A percentile compares a stretch with the other conserved stretches of the same genome.
Evolutionary conservation across 2,888 invertebrate genomes (phyloP).

Genomic region (Enchytraeus crypticus): DNA sequence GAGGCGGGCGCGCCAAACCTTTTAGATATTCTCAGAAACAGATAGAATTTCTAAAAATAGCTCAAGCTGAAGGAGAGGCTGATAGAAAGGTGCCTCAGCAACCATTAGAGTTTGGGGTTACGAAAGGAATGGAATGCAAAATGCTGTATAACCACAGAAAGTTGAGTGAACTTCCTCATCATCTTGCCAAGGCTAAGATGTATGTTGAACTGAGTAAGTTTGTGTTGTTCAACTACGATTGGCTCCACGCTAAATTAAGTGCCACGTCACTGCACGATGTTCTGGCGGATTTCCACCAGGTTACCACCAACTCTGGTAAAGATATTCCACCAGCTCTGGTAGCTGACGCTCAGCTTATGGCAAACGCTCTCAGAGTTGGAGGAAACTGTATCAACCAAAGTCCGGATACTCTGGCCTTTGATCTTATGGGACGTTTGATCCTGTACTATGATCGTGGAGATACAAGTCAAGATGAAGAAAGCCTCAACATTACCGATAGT

Average conservation of each 20-base stretch:
- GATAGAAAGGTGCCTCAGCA: slow-evolving; percentile 38
- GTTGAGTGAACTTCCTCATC: slow-evolving; percentile 37
- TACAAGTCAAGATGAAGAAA: slow-evolving; percentile 44
- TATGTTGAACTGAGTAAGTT: slow-evolving; percentile 83
- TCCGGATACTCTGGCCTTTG: slow-evolving; percentile 62
- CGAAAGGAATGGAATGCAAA: background rate
- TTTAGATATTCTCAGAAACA: slow-evolving; percentile 23
- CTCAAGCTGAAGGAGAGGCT: slow-evolving; percentile 22
- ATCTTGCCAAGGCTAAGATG: slow-evolving; percentile 30
- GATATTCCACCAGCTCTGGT: slow-evolving; percentile 1
- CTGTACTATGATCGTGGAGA: slow-evolving; percentile 71
- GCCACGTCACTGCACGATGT: slow-evolving; percentile 90
- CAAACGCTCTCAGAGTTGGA: slow-evolving; percentile 18
- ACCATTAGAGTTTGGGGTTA: slow-evolving; percentile 28
- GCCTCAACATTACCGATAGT: background rate
- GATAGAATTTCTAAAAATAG: slow-evolving; percentile 8
- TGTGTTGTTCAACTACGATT: slow-evolving; percentile 90
- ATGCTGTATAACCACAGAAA: slow-evolving; percentile 35
- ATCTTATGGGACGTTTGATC: slow-evolving; percentile 76
- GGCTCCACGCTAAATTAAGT: slow-evolving; percentile 85
- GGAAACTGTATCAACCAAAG: slow-evolving; percentile 20
- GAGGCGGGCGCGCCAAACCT: slow-evolving; percentile 35
- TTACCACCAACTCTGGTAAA: background rate
- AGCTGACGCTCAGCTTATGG: slow-evolving; percentile 11
- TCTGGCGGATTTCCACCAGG: slow-evolving; percentile 66